Percentiles rank a stretch among this genome's conserved stretches.
phyloP scores from a whole-genome alignment of 2,113 vertebrate species.

The Ellobius talpinus region DNA sequence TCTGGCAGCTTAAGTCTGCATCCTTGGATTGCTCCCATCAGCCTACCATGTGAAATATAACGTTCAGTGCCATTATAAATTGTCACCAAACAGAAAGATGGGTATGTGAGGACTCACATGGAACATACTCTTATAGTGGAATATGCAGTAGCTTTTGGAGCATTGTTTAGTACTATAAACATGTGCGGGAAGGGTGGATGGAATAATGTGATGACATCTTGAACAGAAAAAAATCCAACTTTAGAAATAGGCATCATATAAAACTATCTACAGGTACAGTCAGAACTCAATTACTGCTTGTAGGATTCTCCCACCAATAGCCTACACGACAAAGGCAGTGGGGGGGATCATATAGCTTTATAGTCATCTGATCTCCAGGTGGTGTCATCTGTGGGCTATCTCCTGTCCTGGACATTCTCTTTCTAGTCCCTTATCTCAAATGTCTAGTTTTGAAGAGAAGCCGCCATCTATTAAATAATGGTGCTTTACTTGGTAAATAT shows the following conservation, averaged over 20 bases:
- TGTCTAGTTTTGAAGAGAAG: neutral
- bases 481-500: neutral
- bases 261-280: neutral
- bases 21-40: conserved; percentile 66
- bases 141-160: neutral
- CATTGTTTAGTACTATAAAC: conserved; percentile 68
- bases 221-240: neutral
- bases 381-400: neutral
- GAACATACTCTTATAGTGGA: conserved; percentile 50
- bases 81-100: conserved; percentile 58
- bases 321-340: neutral
- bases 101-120: conserved; percentile 57
- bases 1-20: conserved; percentile 72
- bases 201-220: conserved; percentile 28
- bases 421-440: neutral
- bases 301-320: conserved; percentile 3
- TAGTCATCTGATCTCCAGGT: neutral
- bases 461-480: neutral
- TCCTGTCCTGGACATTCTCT: neutral
- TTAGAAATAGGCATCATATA: conserved; percentile 33
- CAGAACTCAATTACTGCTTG: fast-evolving
- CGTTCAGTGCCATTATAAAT: conserved; percentile 71
- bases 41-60: conserved; percentile 72
- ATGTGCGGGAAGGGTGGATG: conserved; percentile 6
- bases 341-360: neutral